These are phyloP conservation scores for Macquaria australasica DNA, from an alignment of 2,113 vertebrate genomes.

Conservation along the genomic window DNA sequence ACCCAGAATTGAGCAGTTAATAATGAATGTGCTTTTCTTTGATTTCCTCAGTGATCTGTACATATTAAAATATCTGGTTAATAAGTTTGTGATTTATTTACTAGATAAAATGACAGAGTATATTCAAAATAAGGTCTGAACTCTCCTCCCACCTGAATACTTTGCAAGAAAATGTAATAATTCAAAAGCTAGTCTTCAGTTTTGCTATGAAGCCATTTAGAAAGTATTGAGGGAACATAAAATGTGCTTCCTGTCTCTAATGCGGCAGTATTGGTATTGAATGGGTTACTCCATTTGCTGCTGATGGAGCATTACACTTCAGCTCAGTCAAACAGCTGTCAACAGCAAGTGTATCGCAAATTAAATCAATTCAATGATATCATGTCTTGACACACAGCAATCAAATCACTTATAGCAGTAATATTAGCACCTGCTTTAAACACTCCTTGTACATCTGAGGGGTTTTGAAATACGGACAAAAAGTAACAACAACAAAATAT, in stretches of 20 bases:
- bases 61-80: slow-evolving; percentile 14
- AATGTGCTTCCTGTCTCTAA: slow-evolving; percentile 58
- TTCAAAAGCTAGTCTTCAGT: slow-evolving; percentile 43
- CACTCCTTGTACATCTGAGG: background rate
- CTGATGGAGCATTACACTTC: slow-evolving; percentile 60
- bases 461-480: slow-evolving; percentile 6
- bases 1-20: slow-evolving; percentile 3
- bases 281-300: slow-evolving; percentile 58
- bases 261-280: slow-evolving; percentile 36
- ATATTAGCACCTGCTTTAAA: slow-evolving; percentile 51
- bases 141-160: slow-evolving; percentile 45
- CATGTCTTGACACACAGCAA: slow-evolving; percentile 54
- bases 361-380: slow-evolving; percentile 68
- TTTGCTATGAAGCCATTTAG: slow-evolving; percentile 55
- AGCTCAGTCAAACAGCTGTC: slow-evolving; percentile 68
- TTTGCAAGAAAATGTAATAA: slow-evolving; percentile 37
- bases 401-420: slow-evolving; percentile 52
- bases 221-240: slow-evolving; percentile 53
- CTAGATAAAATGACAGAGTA: background rate
- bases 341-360: slow-evolving; percentile 58
- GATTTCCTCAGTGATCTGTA: background rate
- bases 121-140: slow-evolving; percentile 18
- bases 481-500: slow-evolving; percentile 17
- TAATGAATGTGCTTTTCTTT: slow-evolving; percentile 9
- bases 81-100: slow-evolving; percentile 25